Base-by-base conservation (phyloP, 2,888 invertebrate species). In the Caenorhabditis sp. region DNA sequence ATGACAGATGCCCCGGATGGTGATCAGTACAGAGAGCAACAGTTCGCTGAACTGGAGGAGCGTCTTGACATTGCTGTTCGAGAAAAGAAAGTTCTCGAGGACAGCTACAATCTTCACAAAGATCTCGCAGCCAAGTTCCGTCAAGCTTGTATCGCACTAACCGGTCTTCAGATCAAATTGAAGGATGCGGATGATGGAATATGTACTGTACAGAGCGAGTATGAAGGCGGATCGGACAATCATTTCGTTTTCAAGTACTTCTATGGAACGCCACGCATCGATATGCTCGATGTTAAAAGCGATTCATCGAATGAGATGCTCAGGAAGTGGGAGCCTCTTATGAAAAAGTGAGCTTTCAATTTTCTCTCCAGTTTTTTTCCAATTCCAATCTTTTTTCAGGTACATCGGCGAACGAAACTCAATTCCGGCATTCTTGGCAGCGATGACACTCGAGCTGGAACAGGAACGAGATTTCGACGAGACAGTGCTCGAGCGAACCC, bases 331-430 rank as follows among this genome's bases (percentile, higher is more conserved):
- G 84, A 85, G 26, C 77, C 77, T 2, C 41, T 76, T 0, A 85
- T 85, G 84, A 85, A 73, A 22, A 81, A 79, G 84, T 84, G 16
- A 44, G 69, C 38, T 61, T n/a, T n/a, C n/a, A n/a, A n/a, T n/a
- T n/a, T n/a, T n/a, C n/a, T n/a, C n/a, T n/a, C n/a, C n/a, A n/a
- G n/a, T n/a, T n/a, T n/a, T n/a, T n/a, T n/a, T n/a, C n/a, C n/a
- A n/a, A n/a, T n/a, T n/a, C n/a, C n/a, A n/a, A n/a, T n/a, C 4
- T 12, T 10, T 41, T 76, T 85, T 19, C 76, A 87, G 87, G 41
- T 87, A 85, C 64, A 85, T 87, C n/a, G 85, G 85, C 16, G 86
- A 86, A 22, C 77, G 86, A 0, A 81, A 84, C 44, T 87, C 87
- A 12, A 85, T 87, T 31, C 87, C 87, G 0, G 83, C 86, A 0